Evolutionary conservation across 2,888 invertebrate species (phyloP), one percentile per base, ranked within the genome.

Genomic region (Napeogenes sylphis): DNA sequence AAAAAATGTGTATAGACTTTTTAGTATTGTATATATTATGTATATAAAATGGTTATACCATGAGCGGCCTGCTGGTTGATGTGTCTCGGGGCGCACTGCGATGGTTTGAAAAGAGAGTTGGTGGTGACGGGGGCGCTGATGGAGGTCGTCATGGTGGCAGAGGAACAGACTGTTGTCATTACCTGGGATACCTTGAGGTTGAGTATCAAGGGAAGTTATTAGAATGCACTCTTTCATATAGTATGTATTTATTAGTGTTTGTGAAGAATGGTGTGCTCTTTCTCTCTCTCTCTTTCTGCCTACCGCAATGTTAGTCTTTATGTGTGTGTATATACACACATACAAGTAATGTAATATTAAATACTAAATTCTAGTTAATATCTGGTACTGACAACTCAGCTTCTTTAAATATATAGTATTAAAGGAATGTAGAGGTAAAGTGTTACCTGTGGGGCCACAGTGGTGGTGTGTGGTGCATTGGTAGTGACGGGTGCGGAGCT

Each of bases 121-220:
- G 65, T 54, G 3, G 66, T 66, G 2, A 68, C 70, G 0, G 74
- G 68, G 42, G 70, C 53, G n/a, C 79, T 74, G 62, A 77, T 71
- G 0, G 82, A 66, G 0, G 81, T 65, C 8, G 83, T 79, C 70
- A 78, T 77, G 1, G 82, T 78, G 0, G 85, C 72, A 2, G 83
- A 76, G 1, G 85, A 82, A 0, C 83, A 79, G 14, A 76, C 75
- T 2, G 85, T 84, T 6, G 84, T 84, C 65, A 85, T 82, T 72
- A 84, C 83, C 86, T 84, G 64, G 5, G 3, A 14, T 33, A 35
- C 30, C 3, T 47, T 21, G 21, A 21, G 21, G 21, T 21, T 21
- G 21, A 21, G 21, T 21, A 21, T 21, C 21, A 21, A 21, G 21
- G 21, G 0, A 21, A 46, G n/a, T 33, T 10, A 45, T 2, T 14